Evolutionary conservation across 2,113 vertebrate genomes (phyloP).

Genomic region (Forbesichthys papilliferus): DNA sequence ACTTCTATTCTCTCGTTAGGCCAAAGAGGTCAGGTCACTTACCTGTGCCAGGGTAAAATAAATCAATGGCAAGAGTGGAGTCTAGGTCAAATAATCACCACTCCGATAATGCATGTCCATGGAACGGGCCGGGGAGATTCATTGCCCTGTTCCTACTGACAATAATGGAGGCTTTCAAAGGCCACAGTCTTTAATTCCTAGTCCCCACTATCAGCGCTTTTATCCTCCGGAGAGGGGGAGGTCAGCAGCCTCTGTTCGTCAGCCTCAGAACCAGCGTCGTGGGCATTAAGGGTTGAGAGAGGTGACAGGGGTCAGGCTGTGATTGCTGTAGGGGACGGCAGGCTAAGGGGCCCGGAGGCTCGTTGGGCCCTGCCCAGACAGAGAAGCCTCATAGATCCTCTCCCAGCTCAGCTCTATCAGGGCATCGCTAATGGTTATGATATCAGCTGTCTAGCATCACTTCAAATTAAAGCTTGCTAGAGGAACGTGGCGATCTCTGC

Average conservation of each 20-base stretch:
- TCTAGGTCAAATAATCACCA: conserved; percentile 76
- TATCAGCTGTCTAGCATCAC: conserved; percentile 76
- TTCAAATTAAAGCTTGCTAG: conserved; percentile 70
- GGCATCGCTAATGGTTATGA: conserved; percentile 75
- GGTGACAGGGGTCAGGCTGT: conserved; percentile 61
- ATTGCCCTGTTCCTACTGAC: conserved; percentile 61
- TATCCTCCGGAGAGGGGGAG: conserved; percentile 62
- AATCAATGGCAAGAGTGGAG: conserved; percentile 63
- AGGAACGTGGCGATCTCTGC: conserved; percentile 49
- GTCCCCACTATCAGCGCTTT: conserved; percentile 67
- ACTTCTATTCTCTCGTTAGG: conserved; percentile 27
- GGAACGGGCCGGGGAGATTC: conserved; percentile 58
- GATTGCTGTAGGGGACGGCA: conserved; percentile 63
- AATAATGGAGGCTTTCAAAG: conserved; percentile 75
- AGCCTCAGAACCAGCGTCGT: conserved; percentile 54
- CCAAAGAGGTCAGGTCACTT: conserved; percentile 35
- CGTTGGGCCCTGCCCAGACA: conserved; percentile 54
- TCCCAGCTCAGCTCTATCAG: conserved; percentile 71
- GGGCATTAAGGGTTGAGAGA: conserved; percentile 64
- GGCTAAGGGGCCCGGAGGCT: conserved; percentile 52
- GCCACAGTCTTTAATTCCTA: conserved; percentile 75
- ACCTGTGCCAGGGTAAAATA: conserved; percentile 57
- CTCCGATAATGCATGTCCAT: conserved; percentile 64
- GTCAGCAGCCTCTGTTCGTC: conserved; percentile 64
- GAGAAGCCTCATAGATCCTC: conserved; percentile 60